A percentile compares a stretch with the other conserved stretches of the same genome.
Conservation (phyloP, 1,140 invertebrate species). For the Penaeus vannamei region DNA sequence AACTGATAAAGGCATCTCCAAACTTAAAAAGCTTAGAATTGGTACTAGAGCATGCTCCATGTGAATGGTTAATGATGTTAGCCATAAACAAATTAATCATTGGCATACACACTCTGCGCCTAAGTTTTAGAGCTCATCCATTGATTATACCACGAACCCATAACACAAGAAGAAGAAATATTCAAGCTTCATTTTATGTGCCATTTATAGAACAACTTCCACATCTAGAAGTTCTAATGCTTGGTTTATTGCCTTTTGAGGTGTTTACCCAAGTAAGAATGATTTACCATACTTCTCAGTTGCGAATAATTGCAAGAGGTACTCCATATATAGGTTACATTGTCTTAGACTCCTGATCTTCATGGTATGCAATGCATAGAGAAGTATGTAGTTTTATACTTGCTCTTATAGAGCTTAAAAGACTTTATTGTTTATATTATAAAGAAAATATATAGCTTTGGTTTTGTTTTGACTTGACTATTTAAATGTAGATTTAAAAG, state of each 20-base stretch:
- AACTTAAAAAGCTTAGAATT: conserved; percentile 31
- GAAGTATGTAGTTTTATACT: no score
- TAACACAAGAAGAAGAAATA: neutral
- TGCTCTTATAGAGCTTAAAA: no score
- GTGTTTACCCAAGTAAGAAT: conserved; percentile 12
- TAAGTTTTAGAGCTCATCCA: conserved; percentile 18
- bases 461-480: no score
- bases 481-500: no score
- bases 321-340: neutral
- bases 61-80: conserved; percentile 39
- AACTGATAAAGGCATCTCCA: conserved; percentile 26
- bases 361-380: no score
- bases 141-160: neutral
- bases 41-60: conserved; percentile 26
- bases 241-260: conserved; percentile 12
- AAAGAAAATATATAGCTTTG: no score
- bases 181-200: conserved; percentile 43
- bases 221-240: conserved; percentile 40
- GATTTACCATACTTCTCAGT: conserved; percentile 27
- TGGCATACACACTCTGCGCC: conserved; percentile 6
- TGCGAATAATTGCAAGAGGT: conserved; percentile 32
- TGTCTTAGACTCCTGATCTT: no score
- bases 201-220: conserved; percentile 36
- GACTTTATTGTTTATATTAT: no score
- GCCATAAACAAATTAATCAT: conserved; percentile 21